Percentiles rank a stretch among this genome's conserved stretches.
Conservation (phyloP, 2,797 vertebrate species). For the Eremophila alpestris region DNA sequence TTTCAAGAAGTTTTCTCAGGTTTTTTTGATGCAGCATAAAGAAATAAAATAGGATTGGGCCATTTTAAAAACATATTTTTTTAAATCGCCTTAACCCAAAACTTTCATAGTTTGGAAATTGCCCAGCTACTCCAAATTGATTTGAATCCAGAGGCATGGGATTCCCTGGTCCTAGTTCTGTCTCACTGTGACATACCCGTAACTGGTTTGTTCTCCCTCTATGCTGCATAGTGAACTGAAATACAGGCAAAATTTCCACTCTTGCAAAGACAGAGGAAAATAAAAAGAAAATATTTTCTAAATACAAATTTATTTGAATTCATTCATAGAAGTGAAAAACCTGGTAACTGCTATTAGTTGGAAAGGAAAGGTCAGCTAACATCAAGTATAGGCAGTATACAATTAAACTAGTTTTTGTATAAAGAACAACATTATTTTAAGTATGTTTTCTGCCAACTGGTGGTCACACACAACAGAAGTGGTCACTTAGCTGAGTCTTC, state of each 20-base stretch:
- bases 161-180: not conserved
- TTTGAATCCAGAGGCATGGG: not conserved
- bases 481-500: not conserved
- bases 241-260: not conserved
- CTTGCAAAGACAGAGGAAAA: not conserved
- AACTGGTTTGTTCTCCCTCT: not conserved
- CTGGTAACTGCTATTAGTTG: not conserved
- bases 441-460: not conserved
- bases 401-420: not conserved
- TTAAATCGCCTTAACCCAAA: not conserved
- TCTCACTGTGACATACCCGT: not conserved
- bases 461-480: not conserved
- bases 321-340: not conserved
- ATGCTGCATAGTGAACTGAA: not conserved
- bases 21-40: not conserved
- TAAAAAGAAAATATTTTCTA: not conserved
- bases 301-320: not conserved
- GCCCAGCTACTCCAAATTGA: not conserved
- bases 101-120: not conserved
- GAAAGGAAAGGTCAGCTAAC: not conserved
- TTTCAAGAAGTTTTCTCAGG: not conserved
- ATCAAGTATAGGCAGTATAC: not conserved
- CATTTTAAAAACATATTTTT: not conserved
- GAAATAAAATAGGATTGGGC: not conserved
- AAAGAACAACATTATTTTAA: constrained; percentile 30